Conservation (phyloP, 1,140 invertebrate genomes). For the Oncopeltus fasciatus region DNA sequence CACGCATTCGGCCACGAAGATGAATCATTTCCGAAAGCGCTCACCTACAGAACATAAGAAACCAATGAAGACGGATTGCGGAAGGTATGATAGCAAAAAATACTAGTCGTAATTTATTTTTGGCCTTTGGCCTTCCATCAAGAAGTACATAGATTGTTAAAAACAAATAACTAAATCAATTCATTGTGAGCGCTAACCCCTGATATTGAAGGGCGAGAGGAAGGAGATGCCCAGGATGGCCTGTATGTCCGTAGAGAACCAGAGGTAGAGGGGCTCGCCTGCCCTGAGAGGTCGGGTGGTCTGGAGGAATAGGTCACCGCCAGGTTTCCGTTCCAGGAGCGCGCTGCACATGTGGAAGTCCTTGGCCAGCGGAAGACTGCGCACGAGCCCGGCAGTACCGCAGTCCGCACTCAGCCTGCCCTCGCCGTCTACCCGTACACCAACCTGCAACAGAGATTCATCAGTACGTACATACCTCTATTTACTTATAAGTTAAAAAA, state of each 20-base stretch:
- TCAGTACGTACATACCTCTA: not conserved
- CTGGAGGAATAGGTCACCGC: constrained; percentile 30
- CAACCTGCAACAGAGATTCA: too few relatives aligned
- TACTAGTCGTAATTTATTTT: too few relatives aligned
- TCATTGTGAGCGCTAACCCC: too few relatives aligned
- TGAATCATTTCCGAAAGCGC: too few relatives aligned
- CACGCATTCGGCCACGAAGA: too few relatives aligned
- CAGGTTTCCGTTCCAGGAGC: constrained; percentile 31
- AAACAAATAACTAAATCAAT: too few relatives aligned
- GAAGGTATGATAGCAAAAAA: too few relatives aligned
- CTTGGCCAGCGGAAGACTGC: constrained; percentile 34
- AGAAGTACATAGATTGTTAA: too few relatives aligned
- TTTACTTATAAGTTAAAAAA: not conserved
- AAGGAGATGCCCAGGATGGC: constrained; percentile 59
- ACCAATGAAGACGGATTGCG: too few relatives aligned
- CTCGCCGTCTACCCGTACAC: not conserved
- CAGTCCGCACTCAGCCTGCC: constrained; percentile 31
- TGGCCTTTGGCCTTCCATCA: too few relatives aligned
- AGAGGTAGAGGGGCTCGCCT: constrained; percentile 52
- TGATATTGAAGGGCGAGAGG: constrained; percentile 62
- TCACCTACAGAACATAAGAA: too few relatives aligned
- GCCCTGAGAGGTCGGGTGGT: constrained; percentile 34
- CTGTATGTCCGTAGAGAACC: constrained; percentile 66
- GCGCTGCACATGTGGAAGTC: constrained; percentile 55
- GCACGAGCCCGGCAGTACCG: constrained; percentile 29